phyloP scores from a whole-genome alignment of 2,888 invertebrate species.

The Rugalucina vietnamica region DNA sequence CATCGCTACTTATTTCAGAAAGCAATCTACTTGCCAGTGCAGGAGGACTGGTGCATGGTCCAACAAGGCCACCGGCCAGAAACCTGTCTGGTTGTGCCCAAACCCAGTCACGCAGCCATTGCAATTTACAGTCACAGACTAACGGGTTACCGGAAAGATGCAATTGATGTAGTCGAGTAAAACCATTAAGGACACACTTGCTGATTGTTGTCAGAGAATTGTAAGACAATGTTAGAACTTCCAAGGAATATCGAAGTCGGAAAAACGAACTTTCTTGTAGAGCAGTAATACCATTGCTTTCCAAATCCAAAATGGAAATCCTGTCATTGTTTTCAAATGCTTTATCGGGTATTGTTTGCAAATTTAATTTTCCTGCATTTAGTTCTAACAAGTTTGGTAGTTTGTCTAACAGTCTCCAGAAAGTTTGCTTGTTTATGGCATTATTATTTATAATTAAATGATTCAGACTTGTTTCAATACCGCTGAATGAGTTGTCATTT shows the following conservation, averaged over 20 bases:
- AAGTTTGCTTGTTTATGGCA: slow-evolving; percentile 42
- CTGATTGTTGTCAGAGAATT: slow-evolving; percentile 69
- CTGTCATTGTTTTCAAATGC: slow-evolving; percentile 68
- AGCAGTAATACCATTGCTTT: slow-evolving; percentile 61
- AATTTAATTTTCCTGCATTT: slow-evolving; percentile 48
- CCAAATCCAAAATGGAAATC: slow-evolving; percentile 67
- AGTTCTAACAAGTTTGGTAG: slow-evolving; percentile 58
- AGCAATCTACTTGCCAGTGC: slow-evolving; percentile 34
- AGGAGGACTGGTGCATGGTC: slow-evolving; percentile 50
- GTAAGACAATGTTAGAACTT: slow-evolving; percentile 56
- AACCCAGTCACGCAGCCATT: slow-evolving; percentile 88
- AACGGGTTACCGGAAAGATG: slow-evolving; percentile 91
- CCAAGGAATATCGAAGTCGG: slow-evolving; percentile 69
- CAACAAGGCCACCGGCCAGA: slow-evolving; percentile 5
- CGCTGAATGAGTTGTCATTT: slow-evolving; percentile 55
- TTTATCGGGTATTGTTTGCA: slow-evolving; percentile 68
- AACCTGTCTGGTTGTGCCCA: neutral
- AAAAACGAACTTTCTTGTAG: slow-evolving; percentile 70
- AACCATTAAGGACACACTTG: slow-evolving; percentile 72
- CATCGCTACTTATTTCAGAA: slow-evolving; percentile 25
- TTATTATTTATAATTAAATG: slow-evolving; percentile 79
- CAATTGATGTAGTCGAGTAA: slow-evolving; percentile 57
- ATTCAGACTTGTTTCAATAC: slow-evolving; percentile 81
- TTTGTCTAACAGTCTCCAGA: slow-evolving; percentile 50
- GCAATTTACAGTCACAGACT: slow-evolving; percentile 92